Evolutionary conservation across 2,113 vertebrate genomes (phyloP), one percentile per base, ranked within the genome.

Genomic region (Eudyptes chrysolophus): DNA sequence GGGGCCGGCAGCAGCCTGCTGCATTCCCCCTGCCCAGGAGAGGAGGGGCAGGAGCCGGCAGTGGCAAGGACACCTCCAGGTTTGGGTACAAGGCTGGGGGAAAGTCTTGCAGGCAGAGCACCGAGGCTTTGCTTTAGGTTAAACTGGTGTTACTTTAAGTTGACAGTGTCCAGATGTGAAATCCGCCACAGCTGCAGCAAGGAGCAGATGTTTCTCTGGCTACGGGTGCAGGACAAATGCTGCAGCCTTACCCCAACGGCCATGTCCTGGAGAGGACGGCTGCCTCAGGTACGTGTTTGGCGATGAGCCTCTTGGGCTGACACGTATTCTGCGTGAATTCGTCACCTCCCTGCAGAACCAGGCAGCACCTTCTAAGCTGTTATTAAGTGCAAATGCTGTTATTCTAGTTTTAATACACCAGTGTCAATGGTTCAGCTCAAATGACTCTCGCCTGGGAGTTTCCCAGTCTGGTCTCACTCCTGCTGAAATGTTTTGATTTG

Each of bases 291-390:
- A 1, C 9, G 69, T 18, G 42, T 13, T 16, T 4, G 20, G n/a
- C 1, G 3, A 25, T 8, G 58, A 66, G 10, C 58, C 7, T 6
- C 25, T 51, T 0, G 3, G 52, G 26, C 32, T 44, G 22, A 9
- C 38, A 11, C 21, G 8, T 4, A 7, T 14, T 25, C 22, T 6
- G 13, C 1, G 1, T 17, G 38, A 29, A 34, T 25, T 40, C 46
- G 11, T 24, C 38, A 7, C 19, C 27, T 19, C 46, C 57, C 18
- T 57, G 51, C 68, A 74, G 77, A 76, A 27, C 32, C 32, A 52
- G 69, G 60, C 60, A 27, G 62, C 2, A 4, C 34, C 34, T 70
- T 15, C 62, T 29, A 34, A 48, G 25, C 64, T 29, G 16, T 38
- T 34, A 14, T 18, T 18, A 40, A 44, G 26, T 42, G 25, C 25